Conservation (phyloP, 1,140 invertebrate species). For the Lordiphosa mommai region DNA sequence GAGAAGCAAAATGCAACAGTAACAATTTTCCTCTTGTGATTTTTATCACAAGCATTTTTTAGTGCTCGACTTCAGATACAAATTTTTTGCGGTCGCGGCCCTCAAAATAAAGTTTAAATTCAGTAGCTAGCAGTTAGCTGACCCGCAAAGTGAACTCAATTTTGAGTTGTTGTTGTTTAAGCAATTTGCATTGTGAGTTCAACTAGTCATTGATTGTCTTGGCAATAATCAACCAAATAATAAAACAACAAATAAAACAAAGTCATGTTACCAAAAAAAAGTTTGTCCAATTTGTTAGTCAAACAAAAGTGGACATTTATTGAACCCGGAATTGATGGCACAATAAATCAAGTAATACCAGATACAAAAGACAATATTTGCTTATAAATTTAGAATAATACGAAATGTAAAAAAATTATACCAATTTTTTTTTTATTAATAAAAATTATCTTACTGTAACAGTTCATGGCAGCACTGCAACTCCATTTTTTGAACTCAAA, state of each 20-base stretch:
- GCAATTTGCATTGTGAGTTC: conserved; percentile 65
- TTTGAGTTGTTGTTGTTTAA: conserved; percentile 41
- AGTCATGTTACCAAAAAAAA: conserved; percentile 58
- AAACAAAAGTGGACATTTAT: conserved; percentile 69
- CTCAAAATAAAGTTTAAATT: conserved; percentile 42
- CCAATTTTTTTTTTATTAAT: too few species aligned
- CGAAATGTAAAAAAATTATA: too few species aligned
- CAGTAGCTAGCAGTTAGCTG: conserved; percentile 73
- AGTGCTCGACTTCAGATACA: conserved; percentile 52
- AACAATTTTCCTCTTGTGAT: conserved; percentile 39
- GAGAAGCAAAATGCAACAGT: conserved; percentile 10
- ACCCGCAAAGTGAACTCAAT: conserved; percentile 71
- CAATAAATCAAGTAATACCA: conserved; percentile 44
- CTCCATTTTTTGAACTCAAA: too few species aligned
- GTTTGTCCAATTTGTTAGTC: conserved; percentile 67
- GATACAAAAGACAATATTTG: not conserved
- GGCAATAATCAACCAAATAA: conserved; percentile 49
- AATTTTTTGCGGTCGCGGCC: conserved; percentile 21
- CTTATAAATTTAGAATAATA: not conserved
- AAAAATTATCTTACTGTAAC: too few species aligned
- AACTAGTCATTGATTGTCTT: conserved; percentile 55
- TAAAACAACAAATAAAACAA: conserved; percentile 44
- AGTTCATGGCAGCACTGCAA: too few species aligned
- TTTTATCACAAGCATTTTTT: conserved; percentile 72
- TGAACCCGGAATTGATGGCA: conserved; percentile 56